Conservation (phyloP, 2,113 vertebrate genomes). For the Cranoglanis bouderius region DNA sequence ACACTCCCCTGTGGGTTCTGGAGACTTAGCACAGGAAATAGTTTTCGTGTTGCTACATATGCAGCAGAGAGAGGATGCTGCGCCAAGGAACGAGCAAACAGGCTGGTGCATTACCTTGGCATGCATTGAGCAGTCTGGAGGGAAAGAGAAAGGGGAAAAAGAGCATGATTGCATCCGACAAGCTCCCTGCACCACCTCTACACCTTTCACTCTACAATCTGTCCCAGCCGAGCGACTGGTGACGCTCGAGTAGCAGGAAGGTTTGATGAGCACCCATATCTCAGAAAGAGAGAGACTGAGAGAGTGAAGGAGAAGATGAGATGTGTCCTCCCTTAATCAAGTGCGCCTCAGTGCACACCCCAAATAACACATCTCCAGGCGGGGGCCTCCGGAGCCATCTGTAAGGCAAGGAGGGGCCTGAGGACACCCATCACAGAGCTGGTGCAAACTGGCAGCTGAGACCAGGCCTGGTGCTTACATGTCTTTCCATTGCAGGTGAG, state of each 20-base stretch:
- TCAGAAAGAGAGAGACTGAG: slow-evolving; percentile 57
- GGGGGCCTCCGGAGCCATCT: slow-evolving; percentile 59
- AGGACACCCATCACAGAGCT: slow-evolving; percentile 32
- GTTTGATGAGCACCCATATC: slow-evolving; percentile 69
- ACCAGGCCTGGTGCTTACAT: slow-evolving; percentile 67
- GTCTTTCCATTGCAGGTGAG: slow-evolving; percentile 59
- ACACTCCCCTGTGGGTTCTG: slow-evolving; percentile 33
- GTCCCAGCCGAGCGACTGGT: slow-evolving; percentile 44
- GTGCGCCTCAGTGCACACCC: slow-evolving; percentile 71
- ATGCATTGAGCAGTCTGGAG: slow-evolving; percentile 37
- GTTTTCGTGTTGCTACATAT: slow-evolving; percentile 46
- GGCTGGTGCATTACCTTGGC: slow-evolving; percentile 32
- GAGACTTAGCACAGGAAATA: slow-evolving; percentile 47
- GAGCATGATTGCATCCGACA: slow-evolving; percentile 41
- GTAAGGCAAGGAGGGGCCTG: slow-evolving; percentile 42
- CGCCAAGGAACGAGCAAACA: slow-evolving; percentile 9
- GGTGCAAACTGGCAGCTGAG: slow-evolving; percentile 51
- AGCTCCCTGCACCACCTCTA: slow-evolving; percentile 25
- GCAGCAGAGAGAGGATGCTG: slow-evolving; percentile 28
- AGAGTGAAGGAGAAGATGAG: slow-evolving; percentile 51
- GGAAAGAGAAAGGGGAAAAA: slow-evolving; percentile 28
- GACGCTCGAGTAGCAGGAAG: slow-evolving; percentile 68
- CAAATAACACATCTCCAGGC: slow-evolving; percentile 71
- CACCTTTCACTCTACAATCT: slow-evolving; percentile 56
- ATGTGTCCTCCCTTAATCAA: slow-evolving; percentile 67